These are phyloP conservation scores for Seriola dumerili DNA, from an alignment of 2,113 vertebrate species.

Conservation along the genomic window DNA sequence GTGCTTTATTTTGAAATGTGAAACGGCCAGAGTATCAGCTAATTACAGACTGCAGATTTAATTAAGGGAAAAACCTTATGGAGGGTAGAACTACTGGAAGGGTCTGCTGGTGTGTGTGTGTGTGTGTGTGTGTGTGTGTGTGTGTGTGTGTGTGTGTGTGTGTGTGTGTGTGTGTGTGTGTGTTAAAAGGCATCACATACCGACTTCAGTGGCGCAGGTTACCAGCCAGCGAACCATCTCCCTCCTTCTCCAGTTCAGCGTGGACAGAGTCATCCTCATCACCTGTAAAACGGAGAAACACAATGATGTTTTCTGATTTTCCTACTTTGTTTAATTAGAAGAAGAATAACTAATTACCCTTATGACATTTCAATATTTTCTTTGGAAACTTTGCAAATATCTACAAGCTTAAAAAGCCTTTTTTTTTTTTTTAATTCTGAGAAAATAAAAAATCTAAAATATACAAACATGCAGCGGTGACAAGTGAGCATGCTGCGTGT, in stretches of 20 bases:
- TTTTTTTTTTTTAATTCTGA: neutral
- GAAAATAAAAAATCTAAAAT: neutral
- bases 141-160: neutral
- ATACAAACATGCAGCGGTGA: neutral
- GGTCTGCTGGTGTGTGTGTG: neutral
- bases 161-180: neutral
- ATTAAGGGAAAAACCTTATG: neutral
- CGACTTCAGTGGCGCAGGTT: conserved; percentile 98
- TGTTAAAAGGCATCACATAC: conserved; percentile 82
- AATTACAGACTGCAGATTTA: neutral
- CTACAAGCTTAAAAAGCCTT: neutral
- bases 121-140: neutral
- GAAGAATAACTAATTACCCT: neutral
- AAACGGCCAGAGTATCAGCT: too few relatives aligned
- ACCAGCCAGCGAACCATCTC: conserved; percentile 99
- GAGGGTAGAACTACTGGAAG: conserved; percentile 22
- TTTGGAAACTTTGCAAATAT: neutral
- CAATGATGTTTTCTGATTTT: neutral
- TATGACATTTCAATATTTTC: neutral
- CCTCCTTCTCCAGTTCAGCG: conserved; percentile 97
- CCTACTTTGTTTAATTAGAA: neutral
- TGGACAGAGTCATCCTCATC: conserved; percentile 99
- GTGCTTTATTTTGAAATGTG: too few relatives aligned
- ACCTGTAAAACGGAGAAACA: conserved; percentile 83
- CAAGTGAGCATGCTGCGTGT: neutral